Evolutionary conservation across 1,140 invertebrate species (phyloP).

Genomic region (Aphelinus atriplicis): DNA sequence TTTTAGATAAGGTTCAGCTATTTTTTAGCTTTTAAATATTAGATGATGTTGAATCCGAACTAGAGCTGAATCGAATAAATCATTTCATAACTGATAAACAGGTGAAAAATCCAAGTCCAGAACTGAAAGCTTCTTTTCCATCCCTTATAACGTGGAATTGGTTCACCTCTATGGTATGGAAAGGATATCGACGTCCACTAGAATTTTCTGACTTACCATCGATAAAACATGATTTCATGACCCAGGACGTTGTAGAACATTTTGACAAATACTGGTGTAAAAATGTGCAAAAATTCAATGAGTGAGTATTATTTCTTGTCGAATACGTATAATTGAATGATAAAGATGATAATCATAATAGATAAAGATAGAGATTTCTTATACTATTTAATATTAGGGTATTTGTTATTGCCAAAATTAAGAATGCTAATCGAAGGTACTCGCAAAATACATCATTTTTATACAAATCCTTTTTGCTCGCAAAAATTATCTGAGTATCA

Average conservation of each 20-base stretch:
- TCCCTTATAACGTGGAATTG: conserved; percentile 89
- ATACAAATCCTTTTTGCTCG: no score
- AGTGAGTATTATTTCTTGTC: not conserved
- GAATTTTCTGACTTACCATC: conserved; percentile 64
- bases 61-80: conserved; percentile 16
- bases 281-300: conserved; percentile 64
- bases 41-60: conserved; percentile 21
- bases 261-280: conserved; percentile 89
- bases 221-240: no score
- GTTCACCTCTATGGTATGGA: conserved; percentile 86
- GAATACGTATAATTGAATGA: conserved; percentile 45
- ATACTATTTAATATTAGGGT: no score
- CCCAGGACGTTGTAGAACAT: conserved; percentile 40
- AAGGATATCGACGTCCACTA: conserved; percentile 84
- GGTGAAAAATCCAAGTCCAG: conserved; percentile 86
- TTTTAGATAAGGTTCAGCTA: not conserved
- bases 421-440: no score
- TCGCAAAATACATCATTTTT: no score
- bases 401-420: no score
- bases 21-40: not conserved
- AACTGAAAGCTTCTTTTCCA: conserved; percentile 84
- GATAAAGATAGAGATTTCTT: conserved; percentile 43
- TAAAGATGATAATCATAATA: conserved; percentile 53
- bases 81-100: conserved; percentile 39
- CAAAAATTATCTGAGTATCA: no score